These are phyloP conservation scores for Calameuta pallipes DNA, from an alignment of 2,888 invertebrate genomes.

Conservation along the genomic window DNA sequence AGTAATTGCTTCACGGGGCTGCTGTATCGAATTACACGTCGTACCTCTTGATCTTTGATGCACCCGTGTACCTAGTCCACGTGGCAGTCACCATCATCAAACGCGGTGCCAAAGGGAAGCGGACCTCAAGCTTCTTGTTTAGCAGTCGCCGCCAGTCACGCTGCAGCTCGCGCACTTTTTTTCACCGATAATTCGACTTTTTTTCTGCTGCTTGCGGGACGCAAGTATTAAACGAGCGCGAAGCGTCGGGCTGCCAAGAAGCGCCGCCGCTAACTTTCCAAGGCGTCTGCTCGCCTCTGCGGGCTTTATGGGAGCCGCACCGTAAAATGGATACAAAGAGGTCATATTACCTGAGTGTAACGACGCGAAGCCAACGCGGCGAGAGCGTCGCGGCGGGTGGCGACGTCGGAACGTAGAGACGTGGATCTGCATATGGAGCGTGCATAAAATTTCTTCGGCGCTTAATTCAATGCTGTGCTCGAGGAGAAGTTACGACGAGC, in stretches of 20 bases:
- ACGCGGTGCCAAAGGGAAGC: background rate
- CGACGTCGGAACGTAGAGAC: constrained; percentile 44
- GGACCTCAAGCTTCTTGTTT: background rate
- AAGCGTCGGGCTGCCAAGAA: background rate
- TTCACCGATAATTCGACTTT: background rate
- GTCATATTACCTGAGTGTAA: constrained; percentile 50
- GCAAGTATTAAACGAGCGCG: background rate
- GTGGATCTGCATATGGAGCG: constrained; percentile 64
- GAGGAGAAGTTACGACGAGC: constrained; percentile 1
- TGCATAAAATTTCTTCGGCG: constrained; percentile 61
- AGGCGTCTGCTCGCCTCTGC: background rate
- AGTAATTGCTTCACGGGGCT: background rate
- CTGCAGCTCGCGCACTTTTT: background rate
- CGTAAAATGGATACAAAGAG: constrained; percentile 63
- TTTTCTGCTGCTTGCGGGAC: background rate
- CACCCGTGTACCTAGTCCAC: background rate
- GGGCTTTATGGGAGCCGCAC: constrained; percentile 54
- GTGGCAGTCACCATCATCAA: background rate
- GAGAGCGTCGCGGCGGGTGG: constrained; percentile 1
- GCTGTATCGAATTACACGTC: background rate
- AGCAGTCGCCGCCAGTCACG: background rate
- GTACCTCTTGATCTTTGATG: background rate
- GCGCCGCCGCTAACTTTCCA: background rate
- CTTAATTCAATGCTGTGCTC: constrained; percentile 59
- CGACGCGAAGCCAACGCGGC: constrained; percentile 15